A percentile compares a stretch with the other conserved stretches of the same genome.
These are phyloP conservation scores for Alosa sapidissima DNA, from an alignment of 2,797 vertebrate genomes.

Conservation along the genomic window DNA sequence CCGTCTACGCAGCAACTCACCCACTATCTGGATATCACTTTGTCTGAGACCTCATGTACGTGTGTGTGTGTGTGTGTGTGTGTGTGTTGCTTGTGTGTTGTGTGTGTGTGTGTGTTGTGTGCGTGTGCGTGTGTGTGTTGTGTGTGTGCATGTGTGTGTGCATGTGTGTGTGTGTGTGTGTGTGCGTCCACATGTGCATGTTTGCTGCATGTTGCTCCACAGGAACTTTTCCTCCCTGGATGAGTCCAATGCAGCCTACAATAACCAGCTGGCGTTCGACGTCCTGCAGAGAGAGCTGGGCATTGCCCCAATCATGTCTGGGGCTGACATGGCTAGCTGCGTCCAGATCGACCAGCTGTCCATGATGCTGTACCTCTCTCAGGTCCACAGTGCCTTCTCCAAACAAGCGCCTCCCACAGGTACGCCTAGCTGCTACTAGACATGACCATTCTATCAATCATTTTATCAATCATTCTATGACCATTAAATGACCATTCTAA, in stretches of 20 bases:
- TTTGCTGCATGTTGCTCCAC: constrained; percentile 4
- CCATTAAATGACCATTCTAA: too few species aligned
- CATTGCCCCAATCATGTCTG: constrained; percentile 84
- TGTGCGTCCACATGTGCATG: not conserved
- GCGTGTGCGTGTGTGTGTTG: not conserved
- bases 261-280: constrained; percentile 79
- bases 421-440: too few species aligned
- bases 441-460: too few species aligned
- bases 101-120: not conserved
- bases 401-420: constrained; percentile 55
- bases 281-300: constrained; percentile 85
- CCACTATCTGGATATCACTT: too few species aligned
- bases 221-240: constrained; percentile 80
- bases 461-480: too few species aligned
- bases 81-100: not conserved
- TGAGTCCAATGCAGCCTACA: constrained; percentile 62
- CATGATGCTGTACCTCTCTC: constrained; percentile 91
- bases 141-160: not conserved
- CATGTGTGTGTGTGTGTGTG: not conserved
- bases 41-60: not conserved
- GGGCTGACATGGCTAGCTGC: constrained; percentile 73
- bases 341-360: constrained; percentile 79
- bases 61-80: not conserved
- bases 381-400: constrained; percentile 80
- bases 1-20: too few species aligned